Percentiles rank a stretch among this genome's conserved stretches.
Evolutionary conservation across 2,888 invertebrate species (phyloP).

Genomic region (Herminia tarsipennalis): DNA sequence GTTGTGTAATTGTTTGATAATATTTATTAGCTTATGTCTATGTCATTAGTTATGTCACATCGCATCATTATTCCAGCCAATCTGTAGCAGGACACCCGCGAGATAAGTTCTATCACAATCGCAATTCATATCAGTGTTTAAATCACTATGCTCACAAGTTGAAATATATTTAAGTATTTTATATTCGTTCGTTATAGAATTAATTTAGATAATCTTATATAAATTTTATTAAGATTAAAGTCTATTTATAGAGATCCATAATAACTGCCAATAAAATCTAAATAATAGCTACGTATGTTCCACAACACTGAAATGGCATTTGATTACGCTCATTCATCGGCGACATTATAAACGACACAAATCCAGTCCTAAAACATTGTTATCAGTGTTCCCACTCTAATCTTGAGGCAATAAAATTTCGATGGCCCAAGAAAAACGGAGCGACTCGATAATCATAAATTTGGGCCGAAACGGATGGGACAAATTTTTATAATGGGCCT

Average conservation of each 20-base stretch:
- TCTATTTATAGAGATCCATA: slow-evolving; percentile 25
- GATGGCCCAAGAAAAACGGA: slow-evolving; percentile 78
- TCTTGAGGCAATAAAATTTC: slow-evolving; percentile 81
- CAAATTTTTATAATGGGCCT: slow-evolving; percentile 85
- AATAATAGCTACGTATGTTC: slow-evolving; percentile 30
- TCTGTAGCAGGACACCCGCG: slow-evolving; percentile 1
- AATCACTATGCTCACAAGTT: slow-evolving; percentile 11
- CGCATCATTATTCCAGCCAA: not conserved
- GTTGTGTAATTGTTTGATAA: slow-evolving; percentile 31
- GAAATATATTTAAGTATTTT: too few relatives aligned
- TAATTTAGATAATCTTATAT: slow-evolving; percentile 14
- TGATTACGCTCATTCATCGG: slow-evolving; percentile 65
- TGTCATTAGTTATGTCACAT: slow-evolving; percentile 13
- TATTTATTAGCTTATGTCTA: slow-evolving; percentile 12
- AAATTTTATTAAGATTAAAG: slow-evolving; percentile 14
- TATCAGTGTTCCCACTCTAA: slow-evolving; percentile 83
- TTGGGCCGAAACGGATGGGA: slow-evolving; percentile 83
- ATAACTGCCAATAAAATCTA: slow-evolving; percentile 20
- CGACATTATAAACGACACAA: slow-evolving; percentile 67
- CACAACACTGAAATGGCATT: slow-evolving; percentile 42
- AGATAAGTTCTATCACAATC: slow-evolving; percentile 25
- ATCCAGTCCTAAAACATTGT: slow-evolving; percentile 78
- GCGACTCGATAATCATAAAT: slow-evolving; percentile 83
- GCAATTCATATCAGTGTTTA: slow-evolving; percentile 17
- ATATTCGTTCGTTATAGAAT: slow-evolving; percentile 19